phyloP scores from a whole-genome alignment of 2,797 vertebrate genomes.

The Thalassophryne amazonica region DNA sequence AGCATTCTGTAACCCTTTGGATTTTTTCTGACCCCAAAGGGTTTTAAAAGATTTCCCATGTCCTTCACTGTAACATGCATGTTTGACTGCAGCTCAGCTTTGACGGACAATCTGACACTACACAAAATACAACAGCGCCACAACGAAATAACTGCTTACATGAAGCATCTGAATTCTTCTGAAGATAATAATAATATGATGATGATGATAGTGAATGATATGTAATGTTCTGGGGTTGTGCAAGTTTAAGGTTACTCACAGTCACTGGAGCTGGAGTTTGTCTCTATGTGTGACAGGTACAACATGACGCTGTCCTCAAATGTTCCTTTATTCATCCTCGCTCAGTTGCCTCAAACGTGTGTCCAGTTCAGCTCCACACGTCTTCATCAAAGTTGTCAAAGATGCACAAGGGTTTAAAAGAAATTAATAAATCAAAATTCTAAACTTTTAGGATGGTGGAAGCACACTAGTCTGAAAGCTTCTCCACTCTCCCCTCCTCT shows the following conservation, averaged over 20 bases:
- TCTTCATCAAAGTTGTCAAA: constrained; percentile 12
- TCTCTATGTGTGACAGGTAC: constrained; percentile 79
- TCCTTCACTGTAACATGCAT: background rate
- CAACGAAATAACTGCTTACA: background rate
- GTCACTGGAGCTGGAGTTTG: constrained; percentile 79
- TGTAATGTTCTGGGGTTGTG: too few species aligned
- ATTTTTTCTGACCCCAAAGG: constrained; percentile 1
- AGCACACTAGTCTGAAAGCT: constrained; percentile 25
- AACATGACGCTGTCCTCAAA: constrained; percentile 71
- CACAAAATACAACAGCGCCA: background rate
- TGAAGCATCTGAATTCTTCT: too few species aligned
- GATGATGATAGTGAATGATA: too few species aligned
- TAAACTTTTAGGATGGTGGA: too few species aligned
- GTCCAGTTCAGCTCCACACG: background rate
- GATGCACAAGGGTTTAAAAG: background rate
- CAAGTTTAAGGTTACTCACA: constrained; percentile 82
- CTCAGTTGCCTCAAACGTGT: background rate
- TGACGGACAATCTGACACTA: background rate
- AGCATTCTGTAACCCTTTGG: constrained; percentile 1
- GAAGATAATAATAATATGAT: too few species aligned
- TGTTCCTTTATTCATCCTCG: constrained; percentile 51
- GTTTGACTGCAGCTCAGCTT: background rate
- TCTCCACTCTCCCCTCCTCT: constrained; percentile 23
- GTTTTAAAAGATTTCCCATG: background rate
- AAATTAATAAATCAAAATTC: too few species aligned